phyloP scores from a whole-genome alignment of 2,888 invertebrate species.

The Congeria kusceri region DNA sequence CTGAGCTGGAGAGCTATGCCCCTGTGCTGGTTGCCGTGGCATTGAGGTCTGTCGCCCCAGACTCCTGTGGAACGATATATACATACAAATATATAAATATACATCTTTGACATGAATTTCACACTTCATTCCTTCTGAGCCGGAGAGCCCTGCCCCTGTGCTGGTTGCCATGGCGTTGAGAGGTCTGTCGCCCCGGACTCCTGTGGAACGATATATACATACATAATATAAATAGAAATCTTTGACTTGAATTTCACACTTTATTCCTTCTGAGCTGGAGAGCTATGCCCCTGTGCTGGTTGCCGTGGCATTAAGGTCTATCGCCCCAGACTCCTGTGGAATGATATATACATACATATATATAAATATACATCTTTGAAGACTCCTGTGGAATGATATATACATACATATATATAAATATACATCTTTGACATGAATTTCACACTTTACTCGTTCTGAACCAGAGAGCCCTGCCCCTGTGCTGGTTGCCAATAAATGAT shows the following conservation, averaged over 20 bases:
- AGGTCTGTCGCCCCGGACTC: too few relatives aligned
- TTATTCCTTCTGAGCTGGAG: constrained; percentile 41
- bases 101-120: constrained; percentile 45
- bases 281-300: constrained; percentile 29
- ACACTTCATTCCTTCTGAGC: constrained; percentile 44
- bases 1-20: constrained; percentile 28
- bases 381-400: too few relatives aligned
- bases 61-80: too few relatives aligned
- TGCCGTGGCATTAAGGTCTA: constrained; percentile 3
- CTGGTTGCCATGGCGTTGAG: constrained; percentile 21
- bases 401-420: too few relatives aligned
- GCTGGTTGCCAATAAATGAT: too few relatives aligned
- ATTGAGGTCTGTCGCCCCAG: not conserved
- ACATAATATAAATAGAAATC: too few relatives aligned
- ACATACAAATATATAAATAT: too few relatives aligned
- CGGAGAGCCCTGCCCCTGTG: constrained; percentile 24
- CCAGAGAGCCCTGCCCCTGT: constrained; percentile 25
- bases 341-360: too few relatives aligned
- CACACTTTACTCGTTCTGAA: constrained; percentile 43
- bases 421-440: constrained; percentile 22
- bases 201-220: too few relatives aligned
- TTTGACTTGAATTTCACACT: constrained; percentile 35
- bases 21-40: constrained; percentile 30
- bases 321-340: not conserved
- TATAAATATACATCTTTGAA: too few relatives aligned